These are phyloP conservation scores for Neodontobutis hainanensis DNA, from an alignment of 2,113 vertebrate species.

Conservation along the genomic window DNA sequence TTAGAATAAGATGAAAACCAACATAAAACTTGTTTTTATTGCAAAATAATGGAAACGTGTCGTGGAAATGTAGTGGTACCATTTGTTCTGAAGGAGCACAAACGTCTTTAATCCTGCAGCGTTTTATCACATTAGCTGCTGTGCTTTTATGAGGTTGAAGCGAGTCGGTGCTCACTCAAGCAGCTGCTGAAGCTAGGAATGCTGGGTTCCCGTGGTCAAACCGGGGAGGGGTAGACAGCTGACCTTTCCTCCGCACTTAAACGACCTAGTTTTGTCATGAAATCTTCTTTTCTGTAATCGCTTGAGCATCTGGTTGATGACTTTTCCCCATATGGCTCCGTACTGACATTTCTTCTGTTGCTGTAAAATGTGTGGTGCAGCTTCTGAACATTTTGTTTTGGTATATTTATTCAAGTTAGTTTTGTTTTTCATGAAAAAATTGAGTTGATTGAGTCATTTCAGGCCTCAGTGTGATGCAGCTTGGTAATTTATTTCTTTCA, in stretches of 20 bases:
- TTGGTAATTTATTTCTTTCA: too few species aligned
- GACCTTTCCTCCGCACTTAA: conserved; percentile 33
- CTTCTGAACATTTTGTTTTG: not conserved
- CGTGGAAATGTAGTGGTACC: too few species aligned
- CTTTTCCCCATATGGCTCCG: not conserved
- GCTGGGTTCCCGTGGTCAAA: conserved; percentile 49
- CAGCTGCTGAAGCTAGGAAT: conserved; percentile 64
- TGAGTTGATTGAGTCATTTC: too few species aligned
- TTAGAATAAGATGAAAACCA: too few species aligned
- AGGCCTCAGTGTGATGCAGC: too few species aligned
- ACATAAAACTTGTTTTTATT: too few species aligned
- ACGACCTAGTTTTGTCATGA: conserved; percentile 28
- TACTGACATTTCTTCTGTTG: conserved; percentile 15
- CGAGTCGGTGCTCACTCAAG: conserved; percentile 31
- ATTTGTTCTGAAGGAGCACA: too few species aligned
- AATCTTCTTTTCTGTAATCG: conserved; percentile 46
- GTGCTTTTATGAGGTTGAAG: conserved; percentile 7
- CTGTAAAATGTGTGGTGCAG: not conserved
- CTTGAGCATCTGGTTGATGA: conserved; percentile 44
- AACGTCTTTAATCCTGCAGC: not conserved
- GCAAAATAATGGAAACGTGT: too few species aligned
- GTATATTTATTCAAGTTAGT: conserved; percentile 2
- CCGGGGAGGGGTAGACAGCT: not conserved
- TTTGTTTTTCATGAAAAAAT: too few species aligned
- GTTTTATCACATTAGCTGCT: too few species aligned